A percentile compares a stretch with the other conserved stretches of the same genome.
phyloP scores from a whole-genome alignment of 2,797 vertebrate species.

The Mormyrus proboscirostris region DNA sequence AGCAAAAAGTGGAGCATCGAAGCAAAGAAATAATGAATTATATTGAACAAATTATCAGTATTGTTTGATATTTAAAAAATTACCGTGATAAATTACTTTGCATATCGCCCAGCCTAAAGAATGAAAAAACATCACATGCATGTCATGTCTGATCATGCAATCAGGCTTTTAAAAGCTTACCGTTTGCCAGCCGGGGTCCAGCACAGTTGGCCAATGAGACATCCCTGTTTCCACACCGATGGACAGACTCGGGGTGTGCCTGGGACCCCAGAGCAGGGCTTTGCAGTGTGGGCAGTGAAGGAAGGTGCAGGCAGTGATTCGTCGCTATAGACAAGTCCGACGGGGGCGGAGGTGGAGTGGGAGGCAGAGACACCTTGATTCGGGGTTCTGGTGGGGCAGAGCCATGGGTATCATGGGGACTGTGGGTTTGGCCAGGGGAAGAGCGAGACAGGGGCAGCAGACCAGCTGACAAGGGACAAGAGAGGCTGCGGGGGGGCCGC shows the following conservation, averaged over 20 bases:
- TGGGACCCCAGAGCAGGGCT: conserved; percentile 35
- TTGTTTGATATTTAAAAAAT: background rate
- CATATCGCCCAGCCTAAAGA: background rate
- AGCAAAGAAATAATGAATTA: background rate
- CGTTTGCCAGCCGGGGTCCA: background rate
- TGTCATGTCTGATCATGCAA: background rate
- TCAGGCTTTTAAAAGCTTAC: background rate
- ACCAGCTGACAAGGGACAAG: conserved; percentile 47
- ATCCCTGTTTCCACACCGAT: background rate
- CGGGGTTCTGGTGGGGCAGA: conserved; percentile 26
- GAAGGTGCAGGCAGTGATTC: conserved; percentile 50
- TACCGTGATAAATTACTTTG: background rate
- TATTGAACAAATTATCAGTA: background rate
- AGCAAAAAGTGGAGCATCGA: background rate
- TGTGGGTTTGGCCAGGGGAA: conserved; percentile 25
- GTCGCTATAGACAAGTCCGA: conserved; percentile 34
- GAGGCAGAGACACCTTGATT: conserved; percentile 28
- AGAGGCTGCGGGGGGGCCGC: conserved; percentile 52
- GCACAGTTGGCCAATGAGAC: background rate
- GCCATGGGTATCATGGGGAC: conserved; percentile 33
- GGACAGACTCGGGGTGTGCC: conserved; percentile 38
- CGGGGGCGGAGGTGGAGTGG: conserved; percentile 24
- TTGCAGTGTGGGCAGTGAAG: conserved; percentile 46
- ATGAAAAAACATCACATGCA: background rate
- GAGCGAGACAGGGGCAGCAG: conserved; percentile 37